Conservation (phyloP, 2,888 invertebrate species). For the Pachycephus smyrnensis region DNA sequence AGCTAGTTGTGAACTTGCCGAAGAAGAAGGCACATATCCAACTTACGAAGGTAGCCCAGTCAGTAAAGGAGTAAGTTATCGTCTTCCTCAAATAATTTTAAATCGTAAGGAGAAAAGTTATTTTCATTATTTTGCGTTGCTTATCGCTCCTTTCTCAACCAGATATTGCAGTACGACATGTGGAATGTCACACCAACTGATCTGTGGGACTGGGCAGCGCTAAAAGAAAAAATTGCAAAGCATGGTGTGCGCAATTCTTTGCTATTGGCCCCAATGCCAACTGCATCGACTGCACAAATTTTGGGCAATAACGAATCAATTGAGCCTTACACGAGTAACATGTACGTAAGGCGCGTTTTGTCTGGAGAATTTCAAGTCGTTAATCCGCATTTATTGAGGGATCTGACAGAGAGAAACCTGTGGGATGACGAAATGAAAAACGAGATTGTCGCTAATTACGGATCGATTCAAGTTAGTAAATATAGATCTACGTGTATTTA, state of each 20-base stretch:
- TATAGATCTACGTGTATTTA: neutral
- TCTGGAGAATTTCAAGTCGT: constrained; percentile 74
- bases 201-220: constrained; percentile 70
- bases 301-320: constrained; percentile 76
- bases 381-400: constrained; percentile 73
- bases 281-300: constrained; percentile 76
- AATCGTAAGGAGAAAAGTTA: neutral
- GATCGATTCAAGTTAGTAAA: constrained; percentile 68
- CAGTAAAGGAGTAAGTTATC: constrained; percentile 67
- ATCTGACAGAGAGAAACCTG: constrained; percentile 70
- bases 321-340: constrained; percentile 75
- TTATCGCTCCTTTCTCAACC: neutral
- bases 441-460: constrained; percentile 70
- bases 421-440: constrained; percentile 74
- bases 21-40: constrained; percentile 78
- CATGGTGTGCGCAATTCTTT: constrained; percentile 73
- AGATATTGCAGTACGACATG: constrained; percentile 94
- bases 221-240: constrained; percentile 70
- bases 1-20: constrained; percentile 94
- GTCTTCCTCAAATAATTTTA: neutral
- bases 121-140: neutral
- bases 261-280: constrained; percentile 75
- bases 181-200: constrained; percentile 79
- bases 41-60: constrained; percentile 73
- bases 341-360: constrained; percentile 73